Conservation (phyloP, 2,113 vertebrate species). For the Todiramphus saurophagus region DNA sequence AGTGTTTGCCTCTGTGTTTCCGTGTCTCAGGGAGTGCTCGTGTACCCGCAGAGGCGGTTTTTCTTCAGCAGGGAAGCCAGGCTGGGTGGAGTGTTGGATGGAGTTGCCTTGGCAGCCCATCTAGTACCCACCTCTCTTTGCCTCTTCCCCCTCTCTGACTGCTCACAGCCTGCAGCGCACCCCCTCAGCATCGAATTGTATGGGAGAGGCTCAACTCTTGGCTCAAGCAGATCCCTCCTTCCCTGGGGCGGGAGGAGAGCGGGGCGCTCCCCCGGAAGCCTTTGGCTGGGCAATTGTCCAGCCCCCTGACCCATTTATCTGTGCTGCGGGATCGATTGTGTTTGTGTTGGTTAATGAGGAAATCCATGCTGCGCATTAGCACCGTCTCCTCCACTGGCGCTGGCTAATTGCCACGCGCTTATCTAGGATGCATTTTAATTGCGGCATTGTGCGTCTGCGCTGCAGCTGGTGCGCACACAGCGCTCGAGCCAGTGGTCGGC, state of each 20-base stretch:
- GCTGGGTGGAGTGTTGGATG: background rate
- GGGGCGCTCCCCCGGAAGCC: background rate
- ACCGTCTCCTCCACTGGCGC: background rate
- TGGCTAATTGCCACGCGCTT: conserved; percentile 44
- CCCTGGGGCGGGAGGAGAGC: background rate
- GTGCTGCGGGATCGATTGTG: conserved; percentile 62
- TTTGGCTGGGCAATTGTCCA: background rate
- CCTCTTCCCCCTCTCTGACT: background rate
- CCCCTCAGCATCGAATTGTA: background rate
- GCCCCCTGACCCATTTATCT: conserved; percentile 49
- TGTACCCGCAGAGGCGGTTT: background rate
- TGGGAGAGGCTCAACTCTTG: background rate
- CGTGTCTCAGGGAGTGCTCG: rapidly evolving
- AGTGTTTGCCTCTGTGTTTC: background rate
- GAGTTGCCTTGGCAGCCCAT: background rate
- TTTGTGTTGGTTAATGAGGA: conserved; percentile 77
- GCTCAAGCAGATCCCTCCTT: background rate
- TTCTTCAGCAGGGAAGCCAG: background rate
- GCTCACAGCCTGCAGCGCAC: background rate
- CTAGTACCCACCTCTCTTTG: background rate
- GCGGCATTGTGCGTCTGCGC: background rate
- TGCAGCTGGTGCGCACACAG: background rate
- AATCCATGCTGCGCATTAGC: conserved; percentile 70
- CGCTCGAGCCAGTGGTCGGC: rapidly evolving
- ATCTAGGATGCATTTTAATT: conserved; percentile 40